A percentile compares a stretch with the other conserved stretches of the same genome.
Evolutionary conservation across 2,797 vertebrate species (phyloP).

Genomic region (Hypotaenidia okinawae): DNA sequence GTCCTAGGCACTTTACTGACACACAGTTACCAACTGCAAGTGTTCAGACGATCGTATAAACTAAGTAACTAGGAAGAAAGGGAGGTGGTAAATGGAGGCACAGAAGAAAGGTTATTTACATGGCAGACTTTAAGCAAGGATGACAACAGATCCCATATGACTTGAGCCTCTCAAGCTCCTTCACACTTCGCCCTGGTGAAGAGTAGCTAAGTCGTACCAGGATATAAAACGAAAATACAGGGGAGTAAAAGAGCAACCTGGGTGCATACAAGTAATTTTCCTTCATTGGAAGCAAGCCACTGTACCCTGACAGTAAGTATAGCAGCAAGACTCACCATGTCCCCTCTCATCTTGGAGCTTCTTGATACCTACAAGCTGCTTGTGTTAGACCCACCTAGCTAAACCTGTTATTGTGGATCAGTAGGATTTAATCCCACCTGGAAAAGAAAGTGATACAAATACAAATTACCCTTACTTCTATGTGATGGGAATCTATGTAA

Average conservation of each 20-base stretch:
- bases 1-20: background rate
- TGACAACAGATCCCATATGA: background rate
- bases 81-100: background rate
- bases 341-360: background rate
- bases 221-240: background rate
- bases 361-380: background rate
- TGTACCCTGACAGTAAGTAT: background rate
- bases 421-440: background rate
- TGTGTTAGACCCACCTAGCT: background rate
- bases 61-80: background rate
- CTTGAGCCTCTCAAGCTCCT: background rate
- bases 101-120: background rate
- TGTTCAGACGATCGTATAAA: background rate
- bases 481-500: background rate
- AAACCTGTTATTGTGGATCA: background rate
- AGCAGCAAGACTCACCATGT: background rate
- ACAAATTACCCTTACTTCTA: background rate
- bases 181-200: background rate
- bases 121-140: background rate
- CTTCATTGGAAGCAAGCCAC: background rate
- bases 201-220: background rate
- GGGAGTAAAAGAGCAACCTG: background rate
- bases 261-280: background rate
- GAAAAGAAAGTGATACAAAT: background rate
- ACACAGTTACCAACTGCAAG: background rate